Percentiles rank a stretch among this genome's conserved stretches.
Evolutionary conservation across 2,888 invertebrate genomes (phyloP).

Genomic region (Miltochrista miniata): DNA sequence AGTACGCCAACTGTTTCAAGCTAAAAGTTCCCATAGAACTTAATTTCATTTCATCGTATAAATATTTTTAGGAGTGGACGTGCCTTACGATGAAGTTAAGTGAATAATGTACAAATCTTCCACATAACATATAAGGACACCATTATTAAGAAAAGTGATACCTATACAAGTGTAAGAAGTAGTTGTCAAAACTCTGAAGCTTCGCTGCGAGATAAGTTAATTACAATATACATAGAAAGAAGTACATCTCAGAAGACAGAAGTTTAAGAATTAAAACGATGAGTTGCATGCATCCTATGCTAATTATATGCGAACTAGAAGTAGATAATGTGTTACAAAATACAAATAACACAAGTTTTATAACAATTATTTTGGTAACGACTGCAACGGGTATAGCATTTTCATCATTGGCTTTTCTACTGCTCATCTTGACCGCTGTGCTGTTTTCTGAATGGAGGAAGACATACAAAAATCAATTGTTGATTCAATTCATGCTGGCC

Average conservation of each 20-base stretch:
- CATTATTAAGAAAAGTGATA: too few relatives aligned
- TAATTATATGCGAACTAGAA: background rate
- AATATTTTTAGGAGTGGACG: constrained; percentile 1
- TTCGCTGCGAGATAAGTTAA: too few relatives aligned
- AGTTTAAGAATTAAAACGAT: background rate
- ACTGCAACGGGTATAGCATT: constrained; percentile 59
- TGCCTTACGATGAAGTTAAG: background rate
- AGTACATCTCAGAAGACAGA: background rate
- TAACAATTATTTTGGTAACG: background rate
- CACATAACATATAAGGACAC: too few relatives aligned
- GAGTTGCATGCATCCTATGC: background rate
- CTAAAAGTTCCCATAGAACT: constrained; percentile 1
- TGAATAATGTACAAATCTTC: background rate
- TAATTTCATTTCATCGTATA: background rate
- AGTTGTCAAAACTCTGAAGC: too few relatives aligned
- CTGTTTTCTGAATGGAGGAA: constrained; percentile 67
- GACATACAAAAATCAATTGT: constrained; percentile 66
- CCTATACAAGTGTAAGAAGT: too few relatives aligned
- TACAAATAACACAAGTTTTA: background rate
- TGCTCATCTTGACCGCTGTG: constrained; percentile 59
- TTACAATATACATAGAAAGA: too few relatives aligned
- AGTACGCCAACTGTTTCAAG: background rate
- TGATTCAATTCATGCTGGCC: constrained; percentile 67
- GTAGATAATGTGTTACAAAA: background rate
- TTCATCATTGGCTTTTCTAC: constrained; percentile 47